Base-by-base conservation (phyloP, 2,113 vertebrate genomes). In the Fulica atra region DNA sequence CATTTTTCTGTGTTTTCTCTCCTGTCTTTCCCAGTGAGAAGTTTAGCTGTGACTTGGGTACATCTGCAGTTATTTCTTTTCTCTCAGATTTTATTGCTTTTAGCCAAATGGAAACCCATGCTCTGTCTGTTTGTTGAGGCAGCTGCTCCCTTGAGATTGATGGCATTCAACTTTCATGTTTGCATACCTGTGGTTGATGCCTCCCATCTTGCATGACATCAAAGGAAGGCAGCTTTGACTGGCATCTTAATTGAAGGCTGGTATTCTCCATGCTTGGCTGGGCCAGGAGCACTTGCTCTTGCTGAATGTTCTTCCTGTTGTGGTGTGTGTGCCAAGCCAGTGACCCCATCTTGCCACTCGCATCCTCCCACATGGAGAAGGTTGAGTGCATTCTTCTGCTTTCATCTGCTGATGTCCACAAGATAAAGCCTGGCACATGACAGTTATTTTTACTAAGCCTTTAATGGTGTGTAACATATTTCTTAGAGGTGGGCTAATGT, bases 181-280 rank as follows among this genome's bases (percentile, higher is more conserved):
- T 90, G 90, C 82, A 44, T 93, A 96, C 90, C 90, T 95, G 90
- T 81, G 80, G 90, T 82, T 88, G 93, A 79, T 90, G 80, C 65
- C 82, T 97, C 61, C 64, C 69, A 54, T 79, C 82, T 71, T 86
- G 76, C 42, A 60, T 40, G 51, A 96, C 93, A 88, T 97, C 93
- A 97, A 96, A 96, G 88, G 10, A 11, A 92, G 29, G 48, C 42
- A 83, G 48, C 6, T 0, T 2, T 72, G 60, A 76, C 51, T 60
- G 93, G 72, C 76, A 84, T 68, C 56, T 83, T 53, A 76, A 74
- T 78, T 81, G 2, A 0, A 83, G 65, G 88, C 63, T 93, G 12
- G 0, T 40, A 35, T 56, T 94, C 73, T 86, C 64, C 0, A 0
- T 84, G 86, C 77, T 95, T 86, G 80, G n/a, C 92, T 48, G 40